Percentiles rank a stretch among this genome's conserved stretches.
These are phyloP conservation scores for Brassicogethes aeneus DNA, from an alignment of 2,888 invertebrate species.

Conservation along the genomic window DNA sequence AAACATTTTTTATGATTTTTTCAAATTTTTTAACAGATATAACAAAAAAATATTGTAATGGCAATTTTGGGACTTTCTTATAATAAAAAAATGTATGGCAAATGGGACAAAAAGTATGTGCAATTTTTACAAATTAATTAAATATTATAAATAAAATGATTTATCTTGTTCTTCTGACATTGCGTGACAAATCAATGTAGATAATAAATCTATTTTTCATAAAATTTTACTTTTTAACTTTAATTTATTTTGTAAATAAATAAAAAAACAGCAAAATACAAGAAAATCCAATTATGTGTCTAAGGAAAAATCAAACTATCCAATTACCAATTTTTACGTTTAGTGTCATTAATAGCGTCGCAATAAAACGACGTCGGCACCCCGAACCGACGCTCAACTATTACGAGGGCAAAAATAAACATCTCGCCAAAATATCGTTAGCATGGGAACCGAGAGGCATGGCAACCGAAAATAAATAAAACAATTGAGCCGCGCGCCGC, in stretches of 20 bases:
- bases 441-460: slow-evolving; percentile 25
- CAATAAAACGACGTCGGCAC: not conserved
- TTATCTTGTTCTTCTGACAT: too few relatives aligned
- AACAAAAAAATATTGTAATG: too few relatives aligned
- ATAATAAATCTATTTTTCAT: too few relatives aligned
- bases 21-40: too few relatives aligned
- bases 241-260: too few relatives aligned
- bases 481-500: not conserved
- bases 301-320: not conserved
- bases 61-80: too few relatives aligned
- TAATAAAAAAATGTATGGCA: too few relatives aligned
- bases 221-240: too few relatives aligned
- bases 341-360: not conserved
- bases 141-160: slow-evolving; percentile 4
- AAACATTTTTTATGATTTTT: too few relatives aligned
- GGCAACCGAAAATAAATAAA: not conserved
- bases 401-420: slow-evolving; percentile 22
- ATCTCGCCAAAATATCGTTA: slow-evolving; percentile 23
- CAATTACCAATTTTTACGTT: not conserved
- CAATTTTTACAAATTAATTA: slow-evolving; percentile 12
- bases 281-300: too few relatives aligned
- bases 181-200: too few relatives aligned
- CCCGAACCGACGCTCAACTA: slow-evolving; percentile 1
- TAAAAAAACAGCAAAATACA: too few relatives aligned
- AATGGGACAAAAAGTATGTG: not conserved